Conservation (phyloP, 1,140 invertebrate genomes). For the Magallana ariakensis region DNA sequence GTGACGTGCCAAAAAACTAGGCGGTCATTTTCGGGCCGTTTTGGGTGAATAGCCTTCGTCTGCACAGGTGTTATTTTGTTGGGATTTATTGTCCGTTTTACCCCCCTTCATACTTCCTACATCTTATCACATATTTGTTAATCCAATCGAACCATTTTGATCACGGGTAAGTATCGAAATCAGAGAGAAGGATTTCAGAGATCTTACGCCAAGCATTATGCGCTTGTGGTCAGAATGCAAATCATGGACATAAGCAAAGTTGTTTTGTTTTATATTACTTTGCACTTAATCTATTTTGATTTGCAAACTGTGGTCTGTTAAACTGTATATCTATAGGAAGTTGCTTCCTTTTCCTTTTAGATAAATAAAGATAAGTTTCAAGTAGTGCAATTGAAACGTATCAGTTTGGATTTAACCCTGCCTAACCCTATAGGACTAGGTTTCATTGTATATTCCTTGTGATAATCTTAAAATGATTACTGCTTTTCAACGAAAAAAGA, state of each 20-base stretch:
- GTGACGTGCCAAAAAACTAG: conserved; percentile 10
- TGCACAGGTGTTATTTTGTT: conserved; percentile 34
- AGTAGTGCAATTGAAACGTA: neutral
- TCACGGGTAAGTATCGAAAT: neutral
- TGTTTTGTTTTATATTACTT: neutral
- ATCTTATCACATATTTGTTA: conserved; percentile 30
- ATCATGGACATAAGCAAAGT: neutral
- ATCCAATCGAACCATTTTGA: neutral
- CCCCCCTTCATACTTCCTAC: neutral
- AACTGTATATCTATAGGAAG: neutral
- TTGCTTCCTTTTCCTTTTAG: neutral
- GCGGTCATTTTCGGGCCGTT: conserved; percentile 17
- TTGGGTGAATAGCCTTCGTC: neutral
- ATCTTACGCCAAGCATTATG: neutral
- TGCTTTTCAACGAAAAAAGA: neutral
- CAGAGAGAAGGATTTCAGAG: neutral
- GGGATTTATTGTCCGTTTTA: conserved; percentile 1
- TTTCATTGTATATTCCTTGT: neutral
- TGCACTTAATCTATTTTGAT: neutral
- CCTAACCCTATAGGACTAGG: neutral
- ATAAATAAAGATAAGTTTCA: conserved; percentile 23
- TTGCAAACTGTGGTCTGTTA: neutral
- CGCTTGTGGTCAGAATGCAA: neutral
- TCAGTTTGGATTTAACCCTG: conserved; percentile 5
- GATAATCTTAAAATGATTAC: conserved; percentile 3